Base-by-base conservation (phyloP, 1,140 invertebrate species). In the Orchesella cincta region DNA sequence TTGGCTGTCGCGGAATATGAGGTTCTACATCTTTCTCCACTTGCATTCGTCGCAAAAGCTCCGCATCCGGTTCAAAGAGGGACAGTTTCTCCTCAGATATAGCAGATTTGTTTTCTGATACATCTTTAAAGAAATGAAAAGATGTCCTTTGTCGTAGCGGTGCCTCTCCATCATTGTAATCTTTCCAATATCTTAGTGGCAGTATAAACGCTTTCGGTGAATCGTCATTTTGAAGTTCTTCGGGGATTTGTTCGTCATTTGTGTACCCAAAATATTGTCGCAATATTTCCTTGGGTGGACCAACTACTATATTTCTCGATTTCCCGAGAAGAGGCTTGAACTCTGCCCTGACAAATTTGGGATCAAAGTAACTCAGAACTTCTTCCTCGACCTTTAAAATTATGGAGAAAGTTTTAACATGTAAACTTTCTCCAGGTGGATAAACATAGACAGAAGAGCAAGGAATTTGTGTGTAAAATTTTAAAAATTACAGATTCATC, bases 361-460 rank as follows among this genome's bases (percentile, higher is more conserved):
- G 62, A 33, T 67, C 62, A 67, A 67, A 67, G 62, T 67, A 67
- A 33, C 62, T 67, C 12, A 67, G 62, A 29, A 46, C 39, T 18
- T 46, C 39, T 46, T 46, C 18, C 18, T 46, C 39, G 39, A 46
- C 18, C 18, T 46, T n/a, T n/a, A n/a, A n/a, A n/a, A n/a, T n/a
- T n/a, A n/a, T n/a, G n/a, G n/a, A n/a, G n/a, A n/a, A n/a, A n/a
- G n/a, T n/a, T n/a, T n/a, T n/a, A n/a, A n/a, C n/a, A n/a, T n/a
- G n/a, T n/a, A n/a, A n/a, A n/a, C n/a, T n/a, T n/a, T n/a, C n/a
- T n/a, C n/a, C n/a, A n/a, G n/a, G n/a, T n/a, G n/a, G n/a, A n/a
- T n/a, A n/a, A n/a, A n/a, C n/a, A n/a, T n/a, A n/a, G n/a, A n/a
- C n/a, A n/a, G n/a, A n/a, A n/a, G n/a, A n/a, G n/a, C n/a, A n/a